Evolutionary conservation across 1,140 invertebrate genomes (phyloP).

Genomic region (Trichonephila clavipes): DNA sequence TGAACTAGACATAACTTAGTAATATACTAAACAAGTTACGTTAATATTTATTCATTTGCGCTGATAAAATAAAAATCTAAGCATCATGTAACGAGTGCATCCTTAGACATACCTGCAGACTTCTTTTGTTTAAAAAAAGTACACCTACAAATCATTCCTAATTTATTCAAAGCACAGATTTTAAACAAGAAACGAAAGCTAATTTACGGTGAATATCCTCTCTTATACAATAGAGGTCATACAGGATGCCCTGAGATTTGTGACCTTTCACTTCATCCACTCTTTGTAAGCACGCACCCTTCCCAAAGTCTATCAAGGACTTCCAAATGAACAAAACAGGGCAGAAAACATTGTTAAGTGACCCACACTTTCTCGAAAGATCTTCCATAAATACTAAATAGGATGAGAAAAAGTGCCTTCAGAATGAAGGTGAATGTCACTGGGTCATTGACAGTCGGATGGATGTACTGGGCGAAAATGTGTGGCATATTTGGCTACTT

Average conservation of each 20-base stretch:
- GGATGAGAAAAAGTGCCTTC: neutral
- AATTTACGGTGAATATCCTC: neutral
- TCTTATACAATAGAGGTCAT: neutral
- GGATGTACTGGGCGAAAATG: neutral
- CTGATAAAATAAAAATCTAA: too few species aligned
- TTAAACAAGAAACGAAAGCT: neutral
- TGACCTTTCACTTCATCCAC: neutral
- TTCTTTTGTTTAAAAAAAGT: neutral
- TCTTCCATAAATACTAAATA: neutral
- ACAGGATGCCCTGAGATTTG: neutral
- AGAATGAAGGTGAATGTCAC: conserved; percentile 60
- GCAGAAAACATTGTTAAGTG: neutral
- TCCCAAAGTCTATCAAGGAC: neutral
- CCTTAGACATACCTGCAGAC: neutral
- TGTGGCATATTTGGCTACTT: conserved; percentile 7
- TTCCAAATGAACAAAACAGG: neutral
- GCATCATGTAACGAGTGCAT: neutral
- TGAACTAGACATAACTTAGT: too few species aligned
- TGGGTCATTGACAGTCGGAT: conserved; percentile 54
- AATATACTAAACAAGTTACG: too few species aligned
- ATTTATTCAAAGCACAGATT: neutral
- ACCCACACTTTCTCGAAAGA: neutral
- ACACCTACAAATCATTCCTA: neutral
- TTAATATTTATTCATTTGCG: too few species aligned
- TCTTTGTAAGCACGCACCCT: neutral